Conservation (phyloP, 2,113 vertebrate species). For the Beaufortia kweichowensis region DNA sequence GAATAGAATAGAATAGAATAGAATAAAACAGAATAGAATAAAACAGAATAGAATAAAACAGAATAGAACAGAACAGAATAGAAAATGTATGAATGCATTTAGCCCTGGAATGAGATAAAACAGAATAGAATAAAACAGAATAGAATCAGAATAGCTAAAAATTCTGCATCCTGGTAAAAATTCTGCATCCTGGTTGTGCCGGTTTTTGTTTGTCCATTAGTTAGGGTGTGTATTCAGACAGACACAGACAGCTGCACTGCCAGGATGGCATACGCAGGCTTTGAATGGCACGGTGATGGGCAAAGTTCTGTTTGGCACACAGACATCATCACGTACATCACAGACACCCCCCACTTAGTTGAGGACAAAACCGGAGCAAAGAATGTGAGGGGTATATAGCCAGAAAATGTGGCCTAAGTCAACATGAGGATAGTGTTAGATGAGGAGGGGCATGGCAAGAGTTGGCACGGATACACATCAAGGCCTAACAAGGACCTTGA, state of each 20-base stretch:
- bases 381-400: slow-evolving; percentile 5
- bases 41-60: not conserved
- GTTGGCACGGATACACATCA: slow-evolving; percentile 12
- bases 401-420: not conserved
- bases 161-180: no score
- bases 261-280: slow-evolving; percentile 19
- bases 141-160: no score
- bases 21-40: not conserved
- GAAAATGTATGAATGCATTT: no score
- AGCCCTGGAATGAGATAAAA: no score
- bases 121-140: no score
- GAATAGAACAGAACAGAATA: not conserved
- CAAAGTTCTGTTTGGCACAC: slow-evolving; percentile 26
- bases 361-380: not conserved
- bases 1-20: not conserved
- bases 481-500: slow-evolving; percentile 9
- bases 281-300: slow-evolving; percentile 27
- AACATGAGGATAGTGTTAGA: not conserved
- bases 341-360: not conserved
- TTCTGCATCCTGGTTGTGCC: no score
- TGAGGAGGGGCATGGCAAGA: not conserved
- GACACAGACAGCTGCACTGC: slow-evolving; percentile 46
- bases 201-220: not conserved
- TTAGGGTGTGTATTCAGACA: slow-evolving; percentile 28
- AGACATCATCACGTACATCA: slow-evolving; percentile 11